Conservation (phyloP, 1,140 invertebrate genomes). For the Argopecten irradians region DNA sequence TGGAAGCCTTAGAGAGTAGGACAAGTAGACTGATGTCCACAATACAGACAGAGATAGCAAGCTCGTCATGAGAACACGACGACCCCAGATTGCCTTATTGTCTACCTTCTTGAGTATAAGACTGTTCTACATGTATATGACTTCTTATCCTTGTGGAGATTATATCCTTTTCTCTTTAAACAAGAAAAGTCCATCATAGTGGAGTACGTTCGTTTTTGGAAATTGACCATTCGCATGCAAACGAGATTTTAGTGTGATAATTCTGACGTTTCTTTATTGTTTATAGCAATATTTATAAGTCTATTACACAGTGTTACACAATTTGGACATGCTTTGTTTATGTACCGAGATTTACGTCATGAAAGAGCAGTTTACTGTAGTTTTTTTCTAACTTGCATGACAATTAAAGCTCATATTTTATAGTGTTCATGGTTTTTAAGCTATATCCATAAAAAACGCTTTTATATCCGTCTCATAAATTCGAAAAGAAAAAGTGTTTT, state of each 20-base stretch:
- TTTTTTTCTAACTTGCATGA: background rate
- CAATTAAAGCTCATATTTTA: background rate
- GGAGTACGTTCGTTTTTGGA: background rate
- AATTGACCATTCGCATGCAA: conserved; percentile 9
- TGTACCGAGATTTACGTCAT: background rate
- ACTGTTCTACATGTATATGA: background rate
- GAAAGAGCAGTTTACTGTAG: background rate
- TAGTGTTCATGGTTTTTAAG: background rate
- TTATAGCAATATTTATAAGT: background rate
- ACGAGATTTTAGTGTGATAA: background rate
- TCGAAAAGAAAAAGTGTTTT: too few relatives aligned
- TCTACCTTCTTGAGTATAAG: background rate
- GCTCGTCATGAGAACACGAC: background rate
- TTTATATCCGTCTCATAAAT: too few relatives aligned
- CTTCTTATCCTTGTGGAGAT: background rate
- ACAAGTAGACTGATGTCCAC: background rate
- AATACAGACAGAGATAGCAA: background rate
- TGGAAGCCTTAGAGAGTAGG: background rate
- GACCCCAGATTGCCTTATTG: background rate
- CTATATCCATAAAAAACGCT: background rate
- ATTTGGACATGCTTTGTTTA: background rate
- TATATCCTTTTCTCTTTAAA: background rate
- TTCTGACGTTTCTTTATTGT: background rate
- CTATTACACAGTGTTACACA: background rate
- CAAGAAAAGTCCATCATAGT: background rate